Evolutionary conservation across 2,113 vertebrate genomes (phyloP).

Genomic region (Manacus vitellinus): DNA sequence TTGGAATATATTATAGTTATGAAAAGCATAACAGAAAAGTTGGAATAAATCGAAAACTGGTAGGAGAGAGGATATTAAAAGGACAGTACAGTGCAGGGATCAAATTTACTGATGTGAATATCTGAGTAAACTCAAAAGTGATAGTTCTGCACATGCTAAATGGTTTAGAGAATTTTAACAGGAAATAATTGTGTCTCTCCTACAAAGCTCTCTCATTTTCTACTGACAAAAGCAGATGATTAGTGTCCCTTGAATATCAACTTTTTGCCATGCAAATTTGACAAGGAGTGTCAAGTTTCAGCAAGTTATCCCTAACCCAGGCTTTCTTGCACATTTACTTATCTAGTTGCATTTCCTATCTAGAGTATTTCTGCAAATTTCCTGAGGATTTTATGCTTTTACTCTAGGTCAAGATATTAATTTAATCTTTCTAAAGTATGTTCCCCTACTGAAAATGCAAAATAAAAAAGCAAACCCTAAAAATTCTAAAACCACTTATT

Average conservation of each 20-base stretch:
- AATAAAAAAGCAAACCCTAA: neutral
- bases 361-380: neutral
- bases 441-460: neutral
- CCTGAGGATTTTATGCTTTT: neutral
- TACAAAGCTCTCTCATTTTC: neutral
- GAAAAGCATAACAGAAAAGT: conserved; percentile 17
- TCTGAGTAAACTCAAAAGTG: neutral
- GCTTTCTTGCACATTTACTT: neutral
- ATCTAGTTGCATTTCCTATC: neutral
- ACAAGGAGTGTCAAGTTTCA: neutral
- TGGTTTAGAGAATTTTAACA: neutral
- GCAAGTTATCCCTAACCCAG: neutral
- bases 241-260: neutral
- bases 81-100: neutral
- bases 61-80: conserved; percentile 33
- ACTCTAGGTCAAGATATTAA: neutral
- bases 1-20: conserved; percentile 15
- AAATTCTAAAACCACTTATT: neutral
- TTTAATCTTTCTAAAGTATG: neutral
- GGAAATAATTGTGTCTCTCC: neutral
- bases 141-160: neutral
- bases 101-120: conserved; percentile 1
- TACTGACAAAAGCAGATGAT: conserved; percentile 1
- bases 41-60: conserved; percentile 34
- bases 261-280: neutral